These are phyloP conservation scores for Lethenteron camtschaticum DNA, from an alignment of 2,113 vertebrate species.

Conservation along the genomic window DNA sequence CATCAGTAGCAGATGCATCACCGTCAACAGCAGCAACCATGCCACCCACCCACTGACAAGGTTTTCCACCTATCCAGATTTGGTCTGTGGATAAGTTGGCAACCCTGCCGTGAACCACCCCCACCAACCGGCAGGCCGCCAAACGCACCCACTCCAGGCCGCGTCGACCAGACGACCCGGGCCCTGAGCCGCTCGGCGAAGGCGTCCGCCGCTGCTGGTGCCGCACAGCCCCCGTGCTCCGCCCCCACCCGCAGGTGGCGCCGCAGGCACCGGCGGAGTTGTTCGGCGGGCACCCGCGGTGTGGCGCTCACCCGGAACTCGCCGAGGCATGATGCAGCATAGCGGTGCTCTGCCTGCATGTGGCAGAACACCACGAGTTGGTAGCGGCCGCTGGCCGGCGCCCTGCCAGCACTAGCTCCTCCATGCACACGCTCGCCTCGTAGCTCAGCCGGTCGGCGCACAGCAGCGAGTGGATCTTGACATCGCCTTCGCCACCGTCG, in stretches of 20 bases:
- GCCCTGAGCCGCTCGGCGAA: slow-evolving; percentile 42
- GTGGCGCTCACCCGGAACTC: slow-evolving; percentile 44
- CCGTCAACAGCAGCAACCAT: no score
- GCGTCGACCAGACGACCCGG: slow-evolving; percentile 50
- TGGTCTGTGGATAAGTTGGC: no score
- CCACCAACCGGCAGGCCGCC: no score
- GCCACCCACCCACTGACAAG: no score
- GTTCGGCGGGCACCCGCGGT: slow-evolving; percentile 24
- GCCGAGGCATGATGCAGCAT: slow-evolving; percentile 67
- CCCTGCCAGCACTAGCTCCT: slow-evolving; percentile 32
- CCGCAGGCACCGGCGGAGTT: slow-evolving; percentile 38
- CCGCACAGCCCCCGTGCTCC: slow-evolving; percentile 21
- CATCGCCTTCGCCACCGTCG: slow-evolving; percentile 15
- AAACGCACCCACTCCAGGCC: slow-evolving; percentile 53
- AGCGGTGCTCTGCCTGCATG: slow-evolving; percentile 45
- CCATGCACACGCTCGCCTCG: slow-evolving; percentile 44
- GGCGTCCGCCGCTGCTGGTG: slow-evolving; percentile 32
- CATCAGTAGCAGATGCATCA: no score
- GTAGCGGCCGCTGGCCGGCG: slow-evolving; percentile 23
- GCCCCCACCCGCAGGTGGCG: slow-evolving; percentile 30
- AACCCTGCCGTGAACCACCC: no score
- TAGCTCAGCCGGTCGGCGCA: slow-evolving; percentile 56
- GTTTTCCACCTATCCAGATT: no score
- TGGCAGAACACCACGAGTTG: slow-evolving; percentile 50
- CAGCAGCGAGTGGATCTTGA: slow-evolving; percentile 49